Percentiles rank a stretch among this genome's conserved stretches.
Evolutionary conservation across 1,140 invertebrate species (phyloP).

Genomic region (Prorops nasuta): DNA sequence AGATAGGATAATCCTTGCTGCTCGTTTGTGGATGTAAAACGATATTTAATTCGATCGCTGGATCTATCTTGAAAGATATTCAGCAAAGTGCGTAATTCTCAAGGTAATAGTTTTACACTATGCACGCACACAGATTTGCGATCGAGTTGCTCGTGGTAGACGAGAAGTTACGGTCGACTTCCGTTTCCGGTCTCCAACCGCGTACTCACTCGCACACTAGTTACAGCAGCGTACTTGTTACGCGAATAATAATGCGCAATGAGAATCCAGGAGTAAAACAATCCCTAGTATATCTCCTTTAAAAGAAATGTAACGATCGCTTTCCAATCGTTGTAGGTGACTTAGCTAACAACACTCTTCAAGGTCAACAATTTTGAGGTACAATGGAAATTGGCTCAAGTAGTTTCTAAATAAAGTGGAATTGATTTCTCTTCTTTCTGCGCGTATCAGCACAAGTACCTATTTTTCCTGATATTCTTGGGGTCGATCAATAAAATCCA

Average conservation of each 20-base stretch:
- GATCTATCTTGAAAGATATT: too few species aligned
- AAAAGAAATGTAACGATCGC: too few species aligned
- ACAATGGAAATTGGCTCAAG: constrained; percentile 22
- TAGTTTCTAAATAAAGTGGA: constrained; percentile 23
- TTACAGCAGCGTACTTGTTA: constrained; percentile 6
- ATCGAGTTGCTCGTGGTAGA: too few species aligned
- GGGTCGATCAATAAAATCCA: constrained; percentile 33
- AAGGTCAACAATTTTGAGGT: constrained; percentile 14
- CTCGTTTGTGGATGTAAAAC: too few species aligned
- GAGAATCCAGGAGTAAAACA: too few species aligned
- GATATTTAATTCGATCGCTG: too few species aligned
- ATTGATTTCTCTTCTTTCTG: constrained; percentile 27
- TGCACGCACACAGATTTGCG: too few species aligned
- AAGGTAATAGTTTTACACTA: too few species aligned
- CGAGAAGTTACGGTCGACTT: constrained; percentile 23
- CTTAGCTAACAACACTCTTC: constrained; percentile 14
- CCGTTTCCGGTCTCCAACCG: constrained; percentile 19
- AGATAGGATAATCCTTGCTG: too few species aligned
- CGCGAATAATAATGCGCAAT: too few species aligned
- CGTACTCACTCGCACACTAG: constrained; percentile 1
- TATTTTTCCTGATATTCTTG: constrained; percentile 26
- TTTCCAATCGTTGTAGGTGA: constrained; percentile 7
- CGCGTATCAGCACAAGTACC: constrained; percentile 29
- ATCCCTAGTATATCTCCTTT: too few species aligned
- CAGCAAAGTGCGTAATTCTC: too few species aligned